Evolutionary conservation across 1,140 invertebrate species (phyloP), one percentile per base, ranked within the genome.

Genomic region (Phocides pigmalion): DNA sequence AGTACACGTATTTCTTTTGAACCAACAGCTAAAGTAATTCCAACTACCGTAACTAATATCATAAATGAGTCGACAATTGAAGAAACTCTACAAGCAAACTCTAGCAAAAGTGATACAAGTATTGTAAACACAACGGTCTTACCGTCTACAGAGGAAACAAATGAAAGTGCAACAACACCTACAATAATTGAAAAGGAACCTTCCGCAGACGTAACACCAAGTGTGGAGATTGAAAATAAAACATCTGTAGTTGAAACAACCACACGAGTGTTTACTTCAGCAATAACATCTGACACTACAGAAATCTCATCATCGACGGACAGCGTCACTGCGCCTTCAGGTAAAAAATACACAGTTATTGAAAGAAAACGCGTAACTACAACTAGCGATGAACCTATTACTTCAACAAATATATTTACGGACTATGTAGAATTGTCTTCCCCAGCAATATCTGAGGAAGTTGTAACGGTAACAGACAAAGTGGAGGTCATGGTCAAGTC

Each of bases 311-410:
- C 49, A 28, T 46, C 41, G 16, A 17, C 25, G 1, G 22, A 8
- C 12, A 15, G 37, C 35, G 19, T 47, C 20, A 68, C 53, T 44
- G 19, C 59, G 32, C 62, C 75, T 25, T 61, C 59, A 8, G 78
- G 82, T 77, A 89, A 80, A 53, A 84, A 76, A 66, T 87, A 87
- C 56, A 86, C 70, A 35, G 67, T 35, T 17, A 87, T 87, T 47
- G 74, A 79, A 41, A 80, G 81, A 73, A 82, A 80, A 68, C 59
- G 62, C 9, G 42, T 53, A 3, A 50, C 12, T n/a, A 69, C 44
- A 20, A 54, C 64, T 28, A 59, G 25, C 9, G 62, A 64, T 46
- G 41, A 47, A 12, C 12, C 37, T 22, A 25, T 9, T 9, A 41
- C n/a, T 39, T 44, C 20, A 11, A 59, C 42, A 0, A 56, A 62